Base-by-base conservation (phyloP, 1,140 invertebrate species). In the Gryllus bimaculatus region DNA sequence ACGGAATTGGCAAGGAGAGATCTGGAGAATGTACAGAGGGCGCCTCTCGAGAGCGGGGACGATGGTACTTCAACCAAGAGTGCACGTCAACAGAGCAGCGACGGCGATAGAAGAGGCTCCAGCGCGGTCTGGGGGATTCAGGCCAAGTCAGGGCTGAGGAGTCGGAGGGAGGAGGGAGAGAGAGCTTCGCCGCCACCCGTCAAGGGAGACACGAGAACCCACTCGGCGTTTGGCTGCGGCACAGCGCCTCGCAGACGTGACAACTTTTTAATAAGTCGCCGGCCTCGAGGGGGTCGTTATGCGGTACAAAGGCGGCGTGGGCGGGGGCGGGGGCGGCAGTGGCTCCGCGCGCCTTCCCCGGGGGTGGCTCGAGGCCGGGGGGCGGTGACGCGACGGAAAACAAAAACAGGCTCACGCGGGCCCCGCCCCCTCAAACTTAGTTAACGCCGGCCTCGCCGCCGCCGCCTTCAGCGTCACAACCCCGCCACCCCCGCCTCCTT, bases 251-350 rank as follows among this genome's bases (percentile, higher is more conserved):
- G 54, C 10, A 66, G 54, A 73, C 78, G 78, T 78, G 78, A 78
- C 78, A 78, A 66, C 78, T 78, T 78, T 78, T 78, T 78, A 66
- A 78, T 78, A 78, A 78, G 77, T 78, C 77, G 54, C 77, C 47
- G 48, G 21, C 78, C 78, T 20, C 78, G 10, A 39, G 78, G 66
- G 78, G 26, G 78, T 78, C 54, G 78, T 78, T 78, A 73, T 47
- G 26, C 47, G 21, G 66, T 47, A 75, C 10, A 75, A 20, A 75
- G 13, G 20, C 10, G 74, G 18, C 54, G 54, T 2, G 18, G 18
- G 18, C 26, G 26, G 18, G 54, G 54, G 54, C 18, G 10, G 54
- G 18, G 54, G 54, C 10, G 10, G 54, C 7, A 66, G 54, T 18
- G 18, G 54, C 54, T 66, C 54, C 26, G 26, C 26, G 26, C 26